Conservation (phyloP, 2,888 invertebrate species). For the Caenorhabditis imperialis region DNA sequence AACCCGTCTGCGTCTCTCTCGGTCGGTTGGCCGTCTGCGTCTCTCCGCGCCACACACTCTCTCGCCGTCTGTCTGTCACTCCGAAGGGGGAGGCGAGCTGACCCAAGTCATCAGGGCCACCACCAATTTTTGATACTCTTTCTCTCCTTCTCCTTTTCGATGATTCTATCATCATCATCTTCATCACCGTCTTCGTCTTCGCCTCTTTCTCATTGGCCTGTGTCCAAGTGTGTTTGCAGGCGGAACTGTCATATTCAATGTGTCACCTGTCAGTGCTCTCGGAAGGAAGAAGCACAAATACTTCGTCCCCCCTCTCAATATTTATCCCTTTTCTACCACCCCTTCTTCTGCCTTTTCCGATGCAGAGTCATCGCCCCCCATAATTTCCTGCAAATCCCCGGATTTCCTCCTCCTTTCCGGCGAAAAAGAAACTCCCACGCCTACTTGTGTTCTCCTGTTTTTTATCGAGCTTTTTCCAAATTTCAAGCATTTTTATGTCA, state of each 20-base stretch:
- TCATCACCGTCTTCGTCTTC: no score
- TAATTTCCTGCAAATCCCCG: no score
- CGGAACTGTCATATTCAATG: constrained; percentile 56
- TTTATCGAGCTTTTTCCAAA: no score
- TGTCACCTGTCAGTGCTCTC: constrained; percentile 49
- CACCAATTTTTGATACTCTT: constrained; percentile 39
- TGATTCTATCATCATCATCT: no score
- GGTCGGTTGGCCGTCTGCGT: constrained; percentile 27
- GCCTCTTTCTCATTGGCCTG: no score
- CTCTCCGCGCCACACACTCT: constrained; percentile 10
- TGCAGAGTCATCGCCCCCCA: constrained; percentile 1
- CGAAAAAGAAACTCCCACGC: no score
- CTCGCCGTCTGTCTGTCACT: constrained; percentile 25
- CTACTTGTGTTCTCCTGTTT: no score
- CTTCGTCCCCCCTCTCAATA: constrained; percentile 19
- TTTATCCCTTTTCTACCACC: constrained; percentile 30
- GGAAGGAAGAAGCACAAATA: constrained; percentile 43
- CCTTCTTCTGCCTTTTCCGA: constrained; percentile 11
- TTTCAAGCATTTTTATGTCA: no score
- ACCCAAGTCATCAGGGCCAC: constrained; percentile 38
- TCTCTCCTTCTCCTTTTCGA: no score
- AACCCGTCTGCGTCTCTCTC: constrained; percentile 43
- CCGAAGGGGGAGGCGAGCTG: constrained; percentile 9
- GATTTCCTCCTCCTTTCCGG: no score
- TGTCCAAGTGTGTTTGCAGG: no score